phyloP scores from a whole-genome alignment of 2,113 vertebrate genomes.

The Zosterops borbonicus region DNA sequence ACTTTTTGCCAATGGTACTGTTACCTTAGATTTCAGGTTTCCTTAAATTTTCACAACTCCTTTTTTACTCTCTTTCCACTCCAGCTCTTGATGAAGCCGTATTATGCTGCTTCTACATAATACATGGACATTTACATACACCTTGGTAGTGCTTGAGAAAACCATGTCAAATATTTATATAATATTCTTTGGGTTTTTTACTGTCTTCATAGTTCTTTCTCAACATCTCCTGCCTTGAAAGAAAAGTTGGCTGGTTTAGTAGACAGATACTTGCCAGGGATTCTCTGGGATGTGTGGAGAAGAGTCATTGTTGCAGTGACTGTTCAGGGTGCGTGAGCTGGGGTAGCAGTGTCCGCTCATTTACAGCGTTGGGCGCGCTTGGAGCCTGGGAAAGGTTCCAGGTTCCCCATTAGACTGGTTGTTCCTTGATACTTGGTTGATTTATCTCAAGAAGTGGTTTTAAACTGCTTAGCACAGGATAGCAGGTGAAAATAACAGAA shows the following conservation, averaged over 20 bases:
- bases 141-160: background rate
- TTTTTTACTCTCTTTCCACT: background rate
- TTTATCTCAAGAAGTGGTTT: background rate
- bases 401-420: background rate
- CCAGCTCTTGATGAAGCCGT: background rate
- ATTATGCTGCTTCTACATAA: background rate
- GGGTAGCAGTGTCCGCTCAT: background rate
- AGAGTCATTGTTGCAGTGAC: background rate
- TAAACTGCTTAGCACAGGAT: background rate
- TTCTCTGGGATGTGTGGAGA: background rate
- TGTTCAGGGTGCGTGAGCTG: background rate
- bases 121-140: background rate
- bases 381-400: slow-evolving; percentile 12
- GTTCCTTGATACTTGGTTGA: background rate
- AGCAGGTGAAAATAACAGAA: background rate
- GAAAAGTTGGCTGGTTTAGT: background rate
- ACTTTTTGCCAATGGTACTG: background rate
- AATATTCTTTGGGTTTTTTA: background rate
- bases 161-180: background rate
- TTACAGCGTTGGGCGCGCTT: accelerated
- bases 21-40: background rate
- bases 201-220: background rate
- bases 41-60: background rate
- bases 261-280: background rate
- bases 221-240: background rate